Base-by-base conservation (phyloP, 2,113 vertebrate species). In the Ciconia stormi region DNA sequence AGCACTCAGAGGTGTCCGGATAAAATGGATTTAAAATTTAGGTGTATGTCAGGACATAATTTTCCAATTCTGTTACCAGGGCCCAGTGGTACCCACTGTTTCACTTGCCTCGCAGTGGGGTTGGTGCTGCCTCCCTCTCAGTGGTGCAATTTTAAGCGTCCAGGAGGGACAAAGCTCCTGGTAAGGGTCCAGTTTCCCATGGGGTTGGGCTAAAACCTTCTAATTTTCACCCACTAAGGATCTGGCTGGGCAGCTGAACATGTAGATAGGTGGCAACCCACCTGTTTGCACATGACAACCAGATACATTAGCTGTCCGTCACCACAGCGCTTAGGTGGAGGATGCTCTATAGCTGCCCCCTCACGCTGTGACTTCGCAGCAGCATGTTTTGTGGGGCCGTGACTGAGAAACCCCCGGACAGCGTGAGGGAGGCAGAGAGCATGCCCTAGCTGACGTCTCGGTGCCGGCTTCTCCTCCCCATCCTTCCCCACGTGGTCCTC, bases 21-120 rank as follows among this genome's bases (percentile, higher is more conserved):
- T 55, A 76, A 89, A 94, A 89, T 23, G 32, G 29, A 70, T 95
- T 92, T 84, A 44, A 89, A 81, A 79, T 23, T 76, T 85, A 25
- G 13, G 8, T 36, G 25, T 53, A 30, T 78, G n/a, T 89, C 69
- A 80, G 76, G 65, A 77, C 20, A 16, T 59, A 26, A 82, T 89
- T 74, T 82, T 23, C 53, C 82, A 96, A 53, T 42, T 92, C 42
- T 77, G 20, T 32, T 82, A 52, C n/a, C 36, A 46, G 34, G 44
- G 13, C 17, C n/a, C n/a, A 40, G 52, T 9, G 74, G 46, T 76
- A 84, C 44, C 72, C 77, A n/a, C 50, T 53, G 58, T 67, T 85
- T n/a, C 58, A 29, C n/a, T 80, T 2, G 0, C n/a, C 44, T 20
- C 3, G 2, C 76, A 56, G 53, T 19, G 36, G 42, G 16, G 38